Conservation (phyloP, 2,797 vertebrate genomes). For the Tinamus major region DNA sequence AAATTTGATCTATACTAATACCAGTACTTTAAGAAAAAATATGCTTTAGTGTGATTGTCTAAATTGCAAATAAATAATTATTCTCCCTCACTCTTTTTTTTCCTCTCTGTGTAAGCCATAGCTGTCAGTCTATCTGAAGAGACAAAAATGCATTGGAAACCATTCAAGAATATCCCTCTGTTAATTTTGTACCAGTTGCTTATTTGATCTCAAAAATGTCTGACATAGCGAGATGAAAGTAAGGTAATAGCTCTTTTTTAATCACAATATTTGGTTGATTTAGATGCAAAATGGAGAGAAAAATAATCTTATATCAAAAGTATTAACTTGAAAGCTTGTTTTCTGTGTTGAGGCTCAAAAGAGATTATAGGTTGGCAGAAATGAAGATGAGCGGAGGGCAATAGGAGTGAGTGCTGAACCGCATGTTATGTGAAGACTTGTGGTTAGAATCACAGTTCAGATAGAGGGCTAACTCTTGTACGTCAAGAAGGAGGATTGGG, state of each 20-base stretch:
- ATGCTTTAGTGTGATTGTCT: neutral
- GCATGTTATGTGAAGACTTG: neutral
- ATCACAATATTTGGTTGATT: neutral
- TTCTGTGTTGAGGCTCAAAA: neutral
- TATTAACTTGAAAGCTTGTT: neutral
- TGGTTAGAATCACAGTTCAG: neutral
- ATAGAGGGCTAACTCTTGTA: neutral
- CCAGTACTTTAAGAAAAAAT: neutral
- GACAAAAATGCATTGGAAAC: neutral
- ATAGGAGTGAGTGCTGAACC: neutral
- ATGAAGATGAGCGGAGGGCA: neutral
- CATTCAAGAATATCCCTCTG: neutral
- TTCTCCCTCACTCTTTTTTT: neutral
- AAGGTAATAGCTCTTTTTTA: neutral
- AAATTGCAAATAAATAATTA: neutral
- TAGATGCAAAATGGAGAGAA: neutral
- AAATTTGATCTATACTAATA: neutral
- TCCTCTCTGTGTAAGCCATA: neutral
- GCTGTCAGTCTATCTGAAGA: neutral
- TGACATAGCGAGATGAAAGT: neutral
- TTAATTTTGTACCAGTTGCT: neutral
- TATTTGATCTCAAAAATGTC: neutral
- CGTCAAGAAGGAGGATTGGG: neutral
- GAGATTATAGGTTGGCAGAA: neutral
- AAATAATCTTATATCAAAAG: neutral